These are phyloP conservation scores for Drosophila suzukii DNA, from an alignment of 1,140 invertebrate species.

Conservation along the genomic window DNA sequence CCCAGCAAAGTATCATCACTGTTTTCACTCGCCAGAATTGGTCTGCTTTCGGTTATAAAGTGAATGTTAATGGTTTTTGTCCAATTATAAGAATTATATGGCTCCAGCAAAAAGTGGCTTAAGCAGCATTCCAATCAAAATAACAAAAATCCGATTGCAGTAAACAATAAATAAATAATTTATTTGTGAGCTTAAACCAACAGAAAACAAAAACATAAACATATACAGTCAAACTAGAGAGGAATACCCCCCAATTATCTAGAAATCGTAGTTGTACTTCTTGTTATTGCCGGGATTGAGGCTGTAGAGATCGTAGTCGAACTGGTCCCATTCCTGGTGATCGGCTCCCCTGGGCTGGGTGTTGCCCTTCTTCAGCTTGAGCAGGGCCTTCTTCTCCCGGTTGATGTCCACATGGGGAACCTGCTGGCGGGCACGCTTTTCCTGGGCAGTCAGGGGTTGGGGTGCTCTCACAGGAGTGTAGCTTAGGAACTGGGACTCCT, in stretches of 20 bases:
- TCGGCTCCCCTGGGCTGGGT: conserved; percentile 55
- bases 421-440: conserved; percentile 51
- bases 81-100: conserved; percentile 54
- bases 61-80: conserved; percentile 55
- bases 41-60: conserved; percentile 50
- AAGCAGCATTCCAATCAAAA: conserved; percentile 44
- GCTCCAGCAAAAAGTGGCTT: conserved; percentile 36
- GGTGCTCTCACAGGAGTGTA: conserved; percentile 57
- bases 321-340: conserved; percentile 75
- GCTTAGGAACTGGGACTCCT: conserved; percentile 67
- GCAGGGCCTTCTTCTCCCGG: conserved; percentile 53
- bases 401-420: conserved; percentile 52
- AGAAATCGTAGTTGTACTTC: conserved; percentile 66
- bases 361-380: conserved; percentile 70
- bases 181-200: conserved; percentile 66
- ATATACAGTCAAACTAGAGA: conserved; percentile 20
- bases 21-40: conserved; percentile 11
- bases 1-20: not conserved
- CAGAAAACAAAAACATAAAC: conserved; percentile 60
- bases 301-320: conserved; percentile 78
- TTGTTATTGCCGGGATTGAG: conserved; percentile 71
- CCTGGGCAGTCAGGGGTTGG: conserved; percentile 53
- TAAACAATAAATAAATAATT: conserved; percentile 82
- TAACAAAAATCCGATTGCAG: conserved; percentile 33
- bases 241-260: conserved; percentile 1